These are phyloP conservation scores for Drosophila ananassae DNA, from an alignment of 1,140 invertebrate species.

Conservation along the genomic window DNA sequence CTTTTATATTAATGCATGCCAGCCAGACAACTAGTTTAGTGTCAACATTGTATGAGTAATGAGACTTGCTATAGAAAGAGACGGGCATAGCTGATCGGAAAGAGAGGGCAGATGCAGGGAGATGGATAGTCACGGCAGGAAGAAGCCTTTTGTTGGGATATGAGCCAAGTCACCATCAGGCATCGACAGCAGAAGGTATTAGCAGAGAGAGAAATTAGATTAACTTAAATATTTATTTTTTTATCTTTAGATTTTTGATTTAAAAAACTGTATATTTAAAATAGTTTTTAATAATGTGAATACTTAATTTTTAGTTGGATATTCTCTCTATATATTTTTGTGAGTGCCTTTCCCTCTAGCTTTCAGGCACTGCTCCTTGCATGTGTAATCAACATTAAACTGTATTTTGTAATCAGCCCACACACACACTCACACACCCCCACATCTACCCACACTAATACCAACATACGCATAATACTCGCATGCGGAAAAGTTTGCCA, in stretches of 20 bases:
- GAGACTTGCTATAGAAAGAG: constrained; percentile 40
- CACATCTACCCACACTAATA: neutral
- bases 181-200: constrained; percentile 31
- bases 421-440: constrained; percentile 35
- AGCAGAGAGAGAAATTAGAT: constrained; percentile 9
- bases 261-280: neutral
- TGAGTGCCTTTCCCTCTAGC: constrained; percentile 21
- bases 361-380: constrained; percentile 42
- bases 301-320: too few species aligned
- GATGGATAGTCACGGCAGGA: constrained; percentile 17
- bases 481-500: constrained; percentile 57
- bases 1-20: constrained; percentile 49
- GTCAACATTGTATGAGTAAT: constrained; percentile 80
- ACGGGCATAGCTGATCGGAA: neutral
- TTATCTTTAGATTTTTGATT: neutral
- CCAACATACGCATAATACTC: constrained; percentile 6
- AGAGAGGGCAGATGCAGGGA: constrained; percentile 4
- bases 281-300: too few species aligned
- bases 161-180: constrained; percentile 47
- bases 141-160: constrained; percentile 46
- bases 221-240: neutral
- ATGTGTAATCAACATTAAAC: constrained; percentile 81
- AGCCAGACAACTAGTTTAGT: constrained; percentile 64
- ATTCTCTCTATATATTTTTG: neutral
- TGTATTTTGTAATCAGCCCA: constrained; percentile 77